Percentiles rank a stretch among this genome's conserved stretches.
phyloP scores from a whole-genome alignment of 1,140 invertebrate species.

The Theocolax elegans region DNA sequence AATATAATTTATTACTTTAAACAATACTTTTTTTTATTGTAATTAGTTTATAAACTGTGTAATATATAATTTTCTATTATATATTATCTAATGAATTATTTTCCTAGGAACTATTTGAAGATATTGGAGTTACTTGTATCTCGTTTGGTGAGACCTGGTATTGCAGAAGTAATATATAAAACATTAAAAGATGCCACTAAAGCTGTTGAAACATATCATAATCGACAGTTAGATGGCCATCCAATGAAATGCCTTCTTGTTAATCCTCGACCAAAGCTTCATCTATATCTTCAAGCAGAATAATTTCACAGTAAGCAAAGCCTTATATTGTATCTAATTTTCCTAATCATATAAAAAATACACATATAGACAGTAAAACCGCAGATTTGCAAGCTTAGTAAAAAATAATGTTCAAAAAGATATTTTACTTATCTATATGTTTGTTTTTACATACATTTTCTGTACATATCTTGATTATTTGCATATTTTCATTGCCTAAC shows the following conservation, averaged over 20 bases:
- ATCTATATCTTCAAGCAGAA: slow-evolving; percentile 67
- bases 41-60: too few species aligned
- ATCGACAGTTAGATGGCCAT: slow-evolving; percentile 87
- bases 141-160: slow-evolving; percentile 84
- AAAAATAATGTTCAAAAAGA: not conserved
- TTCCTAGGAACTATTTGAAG: slow-evolving; percentile 87
- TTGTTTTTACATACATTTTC: too few species aligned
- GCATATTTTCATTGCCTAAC: not conserved
- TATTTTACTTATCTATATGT: not conserved
- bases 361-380: not conserved
- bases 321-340: too few species aligned
- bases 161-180: slow-evolving; percentile 90
- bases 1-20: too few species aligned
- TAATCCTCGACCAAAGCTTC: slow-evolving; percentile 75
- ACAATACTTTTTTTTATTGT: too few species aligned
- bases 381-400: not conserved
- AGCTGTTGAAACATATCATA: slow-evolving; percentile 92
- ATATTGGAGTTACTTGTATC: slow-evolving; percentile 89
- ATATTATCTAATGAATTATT: too few species aligned
- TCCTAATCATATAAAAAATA: not conserved
- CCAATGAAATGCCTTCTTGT: slow-evolving; percentile 85
- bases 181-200: slow-evolving; percentile 85
- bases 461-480: not conserved
- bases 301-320: slow-evolving; percentile 62
- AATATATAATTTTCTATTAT: not conserved